These are phyloP conservation scores for Mionectes olivaceus DNA, from an alignment of 2,797 vertebrate species.

Conservation along the genomic window DNA sequence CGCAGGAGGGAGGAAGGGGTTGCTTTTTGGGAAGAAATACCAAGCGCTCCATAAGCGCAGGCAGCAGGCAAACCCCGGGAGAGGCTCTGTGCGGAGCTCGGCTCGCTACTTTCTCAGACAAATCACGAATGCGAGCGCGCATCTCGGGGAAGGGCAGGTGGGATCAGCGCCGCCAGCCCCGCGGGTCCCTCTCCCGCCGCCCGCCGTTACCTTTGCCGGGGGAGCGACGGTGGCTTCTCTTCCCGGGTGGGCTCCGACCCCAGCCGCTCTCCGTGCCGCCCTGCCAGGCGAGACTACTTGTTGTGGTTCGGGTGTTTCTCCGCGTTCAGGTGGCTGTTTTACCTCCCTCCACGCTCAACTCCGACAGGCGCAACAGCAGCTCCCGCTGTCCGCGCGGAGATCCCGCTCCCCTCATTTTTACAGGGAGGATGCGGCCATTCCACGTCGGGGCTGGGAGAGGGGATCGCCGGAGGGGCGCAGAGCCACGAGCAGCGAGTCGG, in stretches of 20 bases:
- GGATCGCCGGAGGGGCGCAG: neutral
- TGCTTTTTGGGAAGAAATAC: constrained; percentile 15
- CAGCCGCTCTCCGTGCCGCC: neutral
- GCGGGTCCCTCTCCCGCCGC: neutral
- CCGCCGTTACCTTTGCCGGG: constrained; percentile 44
- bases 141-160: neutral
- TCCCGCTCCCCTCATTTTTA: constrained; percentile 30
- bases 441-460: neutral
- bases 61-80: neutral
- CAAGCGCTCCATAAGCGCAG: neutral
- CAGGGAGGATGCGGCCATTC: neutral
- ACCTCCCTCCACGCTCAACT: constrained; percentile 31
- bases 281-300: constrained; percentile 61
- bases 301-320: constrained; percentile 44
- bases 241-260: neutral
- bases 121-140: neutral
- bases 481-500: neutral
- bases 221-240: neutral
- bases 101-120: neutral
- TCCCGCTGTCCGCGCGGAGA: constrained; percentile 26
- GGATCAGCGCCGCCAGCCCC: neutral
- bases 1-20: neutral
- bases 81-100: neutral
- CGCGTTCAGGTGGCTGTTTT: constrained; percentile 59
- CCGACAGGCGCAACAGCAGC: neutral